Base-by-base conservation (phyloP, 2,113 vertebrate species). In the Sinocyclocheilus maitianheensis region DNA sequence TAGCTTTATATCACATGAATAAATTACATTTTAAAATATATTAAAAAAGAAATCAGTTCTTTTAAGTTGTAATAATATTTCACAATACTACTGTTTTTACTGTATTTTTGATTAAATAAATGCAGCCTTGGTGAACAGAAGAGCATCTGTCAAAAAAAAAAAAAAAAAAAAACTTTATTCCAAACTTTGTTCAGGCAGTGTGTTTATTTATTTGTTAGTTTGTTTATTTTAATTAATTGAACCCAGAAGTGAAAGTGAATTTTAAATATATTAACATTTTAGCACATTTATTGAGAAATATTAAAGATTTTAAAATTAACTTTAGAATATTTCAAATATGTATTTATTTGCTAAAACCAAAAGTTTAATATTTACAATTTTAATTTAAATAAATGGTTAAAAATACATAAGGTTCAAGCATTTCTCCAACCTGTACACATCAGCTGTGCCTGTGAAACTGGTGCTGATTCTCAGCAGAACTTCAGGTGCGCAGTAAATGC, bases 401-500 rank as follows among this genome's bases (percentile, higher is more conserved):
- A 71, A 72, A 72, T 22, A 43, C 9, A n/a, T 1, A n/a, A 22
- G 20, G 2, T 76, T 60, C 12, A 22, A 76, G 30, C 34, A 65
- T 77, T 48, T 46, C 37, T 78, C 80, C 11, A 82, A 95, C 94
- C 92, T 93, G 90, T 95, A 95, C n/a, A 95, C 62, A 46, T 95
- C 94, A 65, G 91, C 92, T 22, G 91, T 85, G 12, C 91, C 88
- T 46, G 93, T 93, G 83, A 89, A 46, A 8, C 78, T 91, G 9
- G 48, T 80, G 90, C 88, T 91, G 84, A 84, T 91, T 75, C 92
- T 92, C 76, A 90, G 79, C 30, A 95, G 81, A n/a, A 94, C 93
- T 83, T 96, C 93, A 22, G 94, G 95, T 58, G 94, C 91, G 22
- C 89, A 90, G 90, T 94, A 94, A 55, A 94, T 89, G 46, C 85